Base-by-base conservation (phyloP, 2,113 vertebrate species). In the Campylomormyrus tamandua region DNA sequence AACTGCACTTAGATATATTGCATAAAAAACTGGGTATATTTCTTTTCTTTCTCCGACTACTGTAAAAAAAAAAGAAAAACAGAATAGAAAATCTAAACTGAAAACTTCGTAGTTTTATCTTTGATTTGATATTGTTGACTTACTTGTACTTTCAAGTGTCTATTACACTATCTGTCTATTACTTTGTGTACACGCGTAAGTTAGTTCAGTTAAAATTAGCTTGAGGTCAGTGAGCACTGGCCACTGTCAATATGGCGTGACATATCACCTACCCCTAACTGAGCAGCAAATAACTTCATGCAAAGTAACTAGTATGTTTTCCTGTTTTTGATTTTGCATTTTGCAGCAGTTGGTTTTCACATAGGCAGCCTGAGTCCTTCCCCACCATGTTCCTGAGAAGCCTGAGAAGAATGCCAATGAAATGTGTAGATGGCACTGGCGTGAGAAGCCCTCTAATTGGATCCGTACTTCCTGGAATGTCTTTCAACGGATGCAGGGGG, bases 381-480 rank as follows among this genome's bases (percentile, higher is more conserved):
- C 7, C 15, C 45, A 84, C 83, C 45, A 48, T 48, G 39, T n/a
- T n/a, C 8, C 35, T 83, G 42, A 31, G 31, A 21, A 84, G 80
- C 80, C 5, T 11, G 21, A 84, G 80, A 48, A 48, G 80, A n/a
- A 48, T 83, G 80, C 19, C 7, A 9, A 24, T 21, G 42, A 84
- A 48, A 48, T 48, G 39, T 48, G 45, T 84, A n/a, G 83, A 84
- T 48, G 45, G 15, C 83, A 84, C 45, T 84, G 83, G 2, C 39
- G 83, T 45, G 58, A 80, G 48, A 87, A 62, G 19, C 19, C 35
- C 58, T 58, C 87, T 86, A 62, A 89, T 45, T 89, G 53, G 27
- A 56, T 74, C n/a, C 35, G 83, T 86, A 45, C 83, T 89, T 89
- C 90, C 87, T 88, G 87, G 53, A 83, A 56, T 62, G 87, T 50